These are phyloP conservation scores for Xanthorhoe designata DNA, from an alignment of 2,888 invertebrate genomes.

Conservation along the genomic window DNA sequence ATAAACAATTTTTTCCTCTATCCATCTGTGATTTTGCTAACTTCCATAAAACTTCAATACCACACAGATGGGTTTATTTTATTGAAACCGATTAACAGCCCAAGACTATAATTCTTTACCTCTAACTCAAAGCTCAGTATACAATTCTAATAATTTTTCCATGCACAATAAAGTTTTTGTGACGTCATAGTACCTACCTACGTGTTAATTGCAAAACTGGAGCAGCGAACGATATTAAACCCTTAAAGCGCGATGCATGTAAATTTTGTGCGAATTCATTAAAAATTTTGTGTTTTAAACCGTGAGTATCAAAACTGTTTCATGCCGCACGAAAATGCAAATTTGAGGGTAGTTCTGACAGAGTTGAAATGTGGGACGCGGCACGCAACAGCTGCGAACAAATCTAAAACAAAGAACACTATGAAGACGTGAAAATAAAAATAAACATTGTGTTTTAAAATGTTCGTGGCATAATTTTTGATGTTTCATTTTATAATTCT, in stretches of 20 bases:
- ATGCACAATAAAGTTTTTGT: constrained; percentile 18
- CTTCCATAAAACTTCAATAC: no score
- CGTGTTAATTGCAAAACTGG: constrained; percentile 58
- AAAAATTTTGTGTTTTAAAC: constrained; percentile 71
- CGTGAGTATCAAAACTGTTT: constrained; percentile 66
- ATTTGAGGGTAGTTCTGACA: constrained; percentile 50
- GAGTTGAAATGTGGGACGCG: constrained; percentile 24
- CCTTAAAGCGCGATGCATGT: constrained; percentile 54
- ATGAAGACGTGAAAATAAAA: neutral
- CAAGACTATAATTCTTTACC: neutral
- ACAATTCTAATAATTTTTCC: constrained; percentile 6
- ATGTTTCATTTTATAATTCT: no score
- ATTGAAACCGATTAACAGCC: neutral
- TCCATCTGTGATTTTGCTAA: neutral
- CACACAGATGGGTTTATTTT: no score
- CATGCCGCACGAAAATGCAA: constrained; percentile 83
- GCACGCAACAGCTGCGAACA: neutral
- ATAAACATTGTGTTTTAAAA: neutral
- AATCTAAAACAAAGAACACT: no score
- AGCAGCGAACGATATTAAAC: constrained; percentile 40
- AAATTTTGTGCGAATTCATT: constrained; percentile 74
- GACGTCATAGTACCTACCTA: constrained; percentile 35
- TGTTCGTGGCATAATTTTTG: neutral
- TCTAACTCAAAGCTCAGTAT: neutral
- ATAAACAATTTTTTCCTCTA: neutral